Conservation (phyloP, 1,140 invertebrate species). For the Psilanteris sp. region DNA sequence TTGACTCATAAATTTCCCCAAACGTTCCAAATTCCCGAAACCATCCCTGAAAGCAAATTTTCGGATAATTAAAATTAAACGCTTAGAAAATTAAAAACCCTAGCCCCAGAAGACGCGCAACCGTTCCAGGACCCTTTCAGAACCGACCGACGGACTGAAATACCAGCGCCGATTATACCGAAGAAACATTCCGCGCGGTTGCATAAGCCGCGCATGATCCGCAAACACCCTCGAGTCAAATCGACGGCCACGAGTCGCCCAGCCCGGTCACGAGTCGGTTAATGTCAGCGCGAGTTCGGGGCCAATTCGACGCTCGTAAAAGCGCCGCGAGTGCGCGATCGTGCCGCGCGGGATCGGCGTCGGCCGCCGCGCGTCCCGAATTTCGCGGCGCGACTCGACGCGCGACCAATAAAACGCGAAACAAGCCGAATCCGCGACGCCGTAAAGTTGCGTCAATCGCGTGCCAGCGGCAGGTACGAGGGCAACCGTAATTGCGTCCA, state of each 20-base stretch:
- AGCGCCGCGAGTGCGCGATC: neutral
- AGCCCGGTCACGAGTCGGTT: constrained; percentile 36
- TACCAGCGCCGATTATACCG: no score
- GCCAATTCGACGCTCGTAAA: constrained; percentile 20
- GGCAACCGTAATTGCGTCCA: constrained; percentile 17
- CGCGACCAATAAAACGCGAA: neutral
- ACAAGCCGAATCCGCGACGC: neutral
- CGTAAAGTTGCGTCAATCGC: constrained; percentile 2
- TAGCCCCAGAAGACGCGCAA: no score
- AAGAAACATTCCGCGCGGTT: constrained; percentile 19
- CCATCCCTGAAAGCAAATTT: no score
- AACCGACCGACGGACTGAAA: no score
- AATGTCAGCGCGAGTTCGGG: constrained; percentile 21
- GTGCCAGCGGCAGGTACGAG: constrained; percentile 14
- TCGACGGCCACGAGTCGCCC: constrained; percentile 27
- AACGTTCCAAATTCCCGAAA: no score
- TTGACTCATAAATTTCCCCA: no score
- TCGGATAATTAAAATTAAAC: no score
- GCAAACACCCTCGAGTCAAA: no score
- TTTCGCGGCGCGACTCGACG: constrained; percentile 14
- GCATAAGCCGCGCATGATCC: constrained; percentile 21
- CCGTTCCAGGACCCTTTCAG: no score
- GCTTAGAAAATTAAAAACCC: no score
- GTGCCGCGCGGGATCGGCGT: neutral
- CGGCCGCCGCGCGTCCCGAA: no score